phyloP scores from a whole-genome alignment of 2,797 vertebrate genomes.

The Oreochromis mossambicus region DNA sequence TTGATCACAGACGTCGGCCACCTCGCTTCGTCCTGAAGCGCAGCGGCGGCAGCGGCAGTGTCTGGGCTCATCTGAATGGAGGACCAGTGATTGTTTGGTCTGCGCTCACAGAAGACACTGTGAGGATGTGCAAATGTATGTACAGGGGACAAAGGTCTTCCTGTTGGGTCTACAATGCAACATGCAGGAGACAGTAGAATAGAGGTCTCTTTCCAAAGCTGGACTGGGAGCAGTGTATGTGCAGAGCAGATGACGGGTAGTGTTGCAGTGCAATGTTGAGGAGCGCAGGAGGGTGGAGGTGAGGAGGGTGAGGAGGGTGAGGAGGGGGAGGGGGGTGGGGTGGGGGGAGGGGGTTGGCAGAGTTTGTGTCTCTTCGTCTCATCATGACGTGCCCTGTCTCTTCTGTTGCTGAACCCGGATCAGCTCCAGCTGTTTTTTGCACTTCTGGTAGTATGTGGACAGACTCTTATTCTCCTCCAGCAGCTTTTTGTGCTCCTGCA shows the following conservation, averaged over 20 bases:
- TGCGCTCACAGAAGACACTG: conserved; percentile 44
- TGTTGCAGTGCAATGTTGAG: conserved; percentile 15
- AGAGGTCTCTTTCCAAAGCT: conserved; percentile 51
- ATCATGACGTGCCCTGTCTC: conserved; percentile 97
- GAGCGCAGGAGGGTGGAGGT: conserved; percentile 29
- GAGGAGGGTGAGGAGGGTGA: too few relatives aligned
- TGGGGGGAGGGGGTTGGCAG: not conserved
- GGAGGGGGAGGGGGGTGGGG: too few relatives aligned
- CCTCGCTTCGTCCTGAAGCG: not conserved
- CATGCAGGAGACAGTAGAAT: conserved; percentile 66
- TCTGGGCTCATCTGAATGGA: not conserved
- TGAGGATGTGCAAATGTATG: conserved; percentile 51
- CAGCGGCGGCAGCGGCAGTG: not conserved
- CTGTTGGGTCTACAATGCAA: conserved; percentile 18
- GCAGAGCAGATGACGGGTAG: conserved; percentile 5
- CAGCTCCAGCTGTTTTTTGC: conserved; percentile 98
- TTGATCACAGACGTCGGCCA: not conserved
- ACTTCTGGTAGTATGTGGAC: conserved; percentile 97
- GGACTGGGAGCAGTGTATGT: not conserved
- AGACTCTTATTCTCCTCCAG: conserved; percentile 99
- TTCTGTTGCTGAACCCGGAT: conserved; percentile 98
- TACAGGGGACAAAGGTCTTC: conserved; percentile 24
- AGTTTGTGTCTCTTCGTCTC: conserved; percentile 31
- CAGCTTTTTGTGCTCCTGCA: conserved; percentile 99
- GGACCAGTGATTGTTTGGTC: conserved; percentile 55